Base-by-base conservation (phyloP, 2,888 invertebrate species). In the Eledona agricola region DNA sequence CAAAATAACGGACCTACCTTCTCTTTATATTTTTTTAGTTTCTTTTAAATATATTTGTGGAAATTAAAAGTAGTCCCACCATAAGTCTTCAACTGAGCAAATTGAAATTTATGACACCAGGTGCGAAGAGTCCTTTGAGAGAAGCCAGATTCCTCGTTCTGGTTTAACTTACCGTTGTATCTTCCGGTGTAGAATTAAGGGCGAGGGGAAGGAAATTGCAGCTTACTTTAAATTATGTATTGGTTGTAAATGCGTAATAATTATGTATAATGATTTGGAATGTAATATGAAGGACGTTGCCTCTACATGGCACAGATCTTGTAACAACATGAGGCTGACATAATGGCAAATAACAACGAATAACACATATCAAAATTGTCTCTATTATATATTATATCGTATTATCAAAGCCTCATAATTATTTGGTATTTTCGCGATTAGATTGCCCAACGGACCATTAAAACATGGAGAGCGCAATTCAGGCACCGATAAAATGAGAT, bases 281-380 rank as follows among this genome's bases (percentile, higher is more conserved):
- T 74, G 74, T 74, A 70, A 70, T 64, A 62, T 67, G 63, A 62
- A 72, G 70, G 70, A 72, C 70, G 70, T 57, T 65, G 63, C 62
- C 62, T 59, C 57, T 57, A 59, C 63, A 66, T 65, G 69, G 72
- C 72, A 73, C 74, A 73, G 73, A 73, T 74, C 73, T 73, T 69
- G 68, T 65, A 68, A 70, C 65, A 70, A 68, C 63, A 58, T 64
- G 70, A 70, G 67, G 68, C 49, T 62, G 60, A 66, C 62, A 57
- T 58, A 62, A 54, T 42, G 43, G 47, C 59, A 64, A 62, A 59
- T 63, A 67, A 66, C 62, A 69, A 66, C 65, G 59, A 53, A 62
- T 62, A 63, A 60, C 57, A 65, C 61, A 64, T 45, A 57, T 42
- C 49, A 58, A 57, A 62, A 60, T 51, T 38, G 52, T 59, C 51